Base-by-base conservation (phyloP, 2,888 invertebrate species). In the Apantesis nais region DNA sequence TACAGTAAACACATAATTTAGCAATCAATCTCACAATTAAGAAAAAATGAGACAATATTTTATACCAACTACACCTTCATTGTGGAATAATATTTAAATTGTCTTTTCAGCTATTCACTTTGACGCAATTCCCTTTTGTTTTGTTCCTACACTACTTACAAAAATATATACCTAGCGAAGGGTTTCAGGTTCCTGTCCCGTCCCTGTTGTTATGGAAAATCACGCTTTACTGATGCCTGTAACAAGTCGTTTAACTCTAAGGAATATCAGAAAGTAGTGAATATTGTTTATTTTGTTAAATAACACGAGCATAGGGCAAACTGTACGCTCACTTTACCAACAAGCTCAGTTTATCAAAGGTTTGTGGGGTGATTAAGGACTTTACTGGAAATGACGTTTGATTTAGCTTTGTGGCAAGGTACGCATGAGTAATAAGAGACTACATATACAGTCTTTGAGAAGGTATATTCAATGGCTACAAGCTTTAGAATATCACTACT, bases 301-400 rank as follows among this genome's bases (percentile, higher is more conserved):
- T 72, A 68, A 71, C 60, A 65, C 61, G 62, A 72, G 66, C 67
- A 63, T 25, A 67, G 41, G 52, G 25, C 66, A 48, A 48, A 58
- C 52, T 39, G 39, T 76, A 76, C 74, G 22, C 62, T 62, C 66
- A 69, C 71, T 73, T 71, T 76, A 70, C 79, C 79, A 80, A 79
- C 81, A 83, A 77, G 83, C 84, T 89, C 83, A 81, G 86, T 87
- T 87, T 87, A 86, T 90, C 90, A 90, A 91, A 90, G 89, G 88
- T 86, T 82, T 83, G 84, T 82, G 75, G 81, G 84, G 88, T 89
- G 88, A 89, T 91, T 90, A 91, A 88, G 89, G 87, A 87, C 85
- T 90, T 87, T 86, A 82, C 82, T 89, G 88, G 84, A 82, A 90
- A 89, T 90, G 88, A 89, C 90, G 86, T 89, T 89, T 90, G 91